Percentiles rank a stretch among this genome's conserved stretches.
Evolutionary conservation across 2,888 invertebrate genomes (phyloP).

Genomic region (Noctua fimbriata): DNA sequence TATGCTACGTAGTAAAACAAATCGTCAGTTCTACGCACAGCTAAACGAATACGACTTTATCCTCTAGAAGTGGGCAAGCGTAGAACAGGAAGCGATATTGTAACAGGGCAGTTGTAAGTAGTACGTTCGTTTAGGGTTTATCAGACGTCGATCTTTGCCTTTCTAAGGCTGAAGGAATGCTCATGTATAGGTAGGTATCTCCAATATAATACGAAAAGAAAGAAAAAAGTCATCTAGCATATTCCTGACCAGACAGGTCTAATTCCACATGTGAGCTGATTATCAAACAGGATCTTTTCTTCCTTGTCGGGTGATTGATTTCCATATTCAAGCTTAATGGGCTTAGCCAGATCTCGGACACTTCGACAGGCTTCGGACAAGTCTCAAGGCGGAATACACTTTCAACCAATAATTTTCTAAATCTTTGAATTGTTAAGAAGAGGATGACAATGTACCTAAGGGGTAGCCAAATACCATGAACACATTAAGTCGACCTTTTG

Average conservation of each 20-base stretch:
- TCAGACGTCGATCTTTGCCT: not conserved
- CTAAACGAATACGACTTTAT: no score
- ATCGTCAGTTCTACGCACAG: not conserved
- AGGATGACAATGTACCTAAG: not conserved
- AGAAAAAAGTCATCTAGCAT: no score
- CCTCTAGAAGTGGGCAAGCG: not conserved
- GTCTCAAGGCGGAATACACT: not conserved
- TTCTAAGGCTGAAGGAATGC: not conserved
- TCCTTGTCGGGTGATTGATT: not conserved
- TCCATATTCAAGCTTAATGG: not conserved
- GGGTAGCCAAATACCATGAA: not conserved
- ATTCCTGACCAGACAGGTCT: not conserved
- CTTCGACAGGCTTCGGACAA: not conserved
- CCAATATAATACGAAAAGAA: no score
- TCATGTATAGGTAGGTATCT: not conserved
- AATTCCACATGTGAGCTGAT: not conserved
- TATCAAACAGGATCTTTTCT: not conserved
- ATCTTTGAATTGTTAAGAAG: no score
- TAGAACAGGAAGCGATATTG: not conserved
- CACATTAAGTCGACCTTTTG: slow-evolving; percentile 20
- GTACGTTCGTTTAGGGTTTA: not conserved
- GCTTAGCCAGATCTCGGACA: not conserved
- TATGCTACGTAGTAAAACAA: not conserved
- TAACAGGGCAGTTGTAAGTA: not conserved
- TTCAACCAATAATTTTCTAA: no score